Percentiles rank a stretch among this genome's conserved stretches.
Conservation (phyloP, 2,113 vertebrate genomes). For the Epinephelus lanceolatus region DNA sequence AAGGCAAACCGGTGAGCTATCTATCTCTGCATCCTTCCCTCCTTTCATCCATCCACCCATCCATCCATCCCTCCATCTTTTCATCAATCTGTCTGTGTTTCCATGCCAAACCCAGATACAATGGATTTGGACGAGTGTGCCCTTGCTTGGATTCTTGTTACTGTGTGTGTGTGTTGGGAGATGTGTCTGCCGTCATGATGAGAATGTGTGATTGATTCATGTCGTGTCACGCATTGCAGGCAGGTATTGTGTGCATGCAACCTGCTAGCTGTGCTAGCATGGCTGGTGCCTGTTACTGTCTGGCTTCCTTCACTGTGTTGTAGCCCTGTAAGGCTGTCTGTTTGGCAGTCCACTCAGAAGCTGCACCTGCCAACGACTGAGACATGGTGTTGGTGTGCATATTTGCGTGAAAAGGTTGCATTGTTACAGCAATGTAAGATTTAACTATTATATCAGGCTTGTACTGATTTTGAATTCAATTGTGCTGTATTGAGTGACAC, state of each 20-base stretch:
- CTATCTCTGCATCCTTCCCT: constrained; percentile 56
- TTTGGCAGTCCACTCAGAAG: constrained; percentile 32
- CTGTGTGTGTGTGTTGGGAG: background rate
- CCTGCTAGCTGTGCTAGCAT: constrained; percentile 68
- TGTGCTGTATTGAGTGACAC: constrained; percentile 13
- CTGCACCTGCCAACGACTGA: constrained; percentile 61
- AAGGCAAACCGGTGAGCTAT: constrained; percentile 79
- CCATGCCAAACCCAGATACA: constrained; percentile 37
- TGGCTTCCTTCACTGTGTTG: constrained; percentile 23
- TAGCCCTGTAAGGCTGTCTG: constrained; percentile 27
- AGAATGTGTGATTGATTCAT: constrained; percentile 43
- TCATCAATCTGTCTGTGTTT: constrained; percentile 41
- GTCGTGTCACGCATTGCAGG: constrained; percentile 56
- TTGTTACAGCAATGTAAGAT: constrained; percentile 31
- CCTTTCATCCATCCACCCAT: constrained; percentile 44
- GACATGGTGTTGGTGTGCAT: constrained; percentile 49
- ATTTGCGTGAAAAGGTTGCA: constrained; percentile 9
- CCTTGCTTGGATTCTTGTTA: constrained; percentile 22
- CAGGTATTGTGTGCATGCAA: constrained; percentile 52
- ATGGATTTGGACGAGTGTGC: constrained; percentile 39
- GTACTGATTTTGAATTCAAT: background rate
- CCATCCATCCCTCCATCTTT: constrained; percentile 36
- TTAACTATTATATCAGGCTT: background rate
- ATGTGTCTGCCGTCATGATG: constrained; percentile 23
- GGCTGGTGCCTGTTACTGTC: constrained; percentile 41